phyloP scores from a whole-genome alignment of 1,140 invertebrate species.

The Hycleus cichorii region DNA sequence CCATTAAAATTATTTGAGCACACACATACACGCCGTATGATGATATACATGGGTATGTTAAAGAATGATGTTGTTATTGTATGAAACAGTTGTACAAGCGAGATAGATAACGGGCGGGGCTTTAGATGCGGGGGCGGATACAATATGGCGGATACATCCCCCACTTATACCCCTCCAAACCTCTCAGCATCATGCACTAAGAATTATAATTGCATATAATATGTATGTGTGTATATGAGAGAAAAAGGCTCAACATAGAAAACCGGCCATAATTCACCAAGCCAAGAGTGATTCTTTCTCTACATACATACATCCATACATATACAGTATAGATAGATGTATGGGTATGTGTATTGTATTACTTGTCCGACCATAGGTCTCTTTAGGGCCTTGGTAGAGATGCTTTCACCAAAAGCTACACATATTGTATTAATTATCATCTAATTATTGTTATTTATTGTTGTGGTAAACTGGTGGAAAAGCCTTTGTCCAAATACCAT shows the following conservation, averaged over 20 bases:
- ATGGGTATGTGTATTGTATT: not conserved
- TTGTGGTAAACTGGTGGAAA: conserved; percentile 17
- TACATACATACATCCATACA: not conserved
- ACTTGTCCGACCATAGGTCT: not conserved
- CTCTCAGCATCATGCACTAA: conserved; percentile 32
- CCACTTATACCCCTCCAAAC: conserved; percentile 31
- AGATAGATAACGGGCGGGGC: conserved; percentile 34
- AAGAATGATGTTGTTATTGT: conserved; percentile 17
- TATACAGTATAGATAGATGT: not conserved
- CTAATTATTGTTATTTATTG: conserved; percentile 22
- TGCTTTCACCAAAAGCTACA: conserved; percentile 1
- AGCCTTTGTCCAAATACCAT: conserved; percentile 8
- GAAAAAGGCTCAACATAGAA: not conserved
- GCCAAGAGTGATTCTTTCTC: conserved; percentile 2
- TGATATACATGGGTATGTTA: conserved; percentile 31
- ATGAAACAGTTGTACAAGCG: conserved; percentile 11
- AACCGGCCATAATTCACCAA: conserved; percentile 21
- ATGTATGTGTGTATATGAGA: conserved; percentile 32
- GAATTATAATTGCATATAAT: conserved; percentile 41
- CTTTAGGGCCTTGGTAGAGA: not conserved
- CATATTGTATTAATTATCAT: conserved; percentile 27
- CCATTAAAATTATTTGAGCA: conserved; percentile 39
- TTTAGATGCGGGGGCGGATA: conserved; percentile 39
- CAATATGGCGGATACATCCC: conserved; percentile 42
- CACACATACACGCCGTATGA: conserved; percentile 22